These are phyloP conservation scores for Scartelaos histophorus DNA, from an alignment of 2,113 vertebrate species.

Conservation along the genomic window DNA sequence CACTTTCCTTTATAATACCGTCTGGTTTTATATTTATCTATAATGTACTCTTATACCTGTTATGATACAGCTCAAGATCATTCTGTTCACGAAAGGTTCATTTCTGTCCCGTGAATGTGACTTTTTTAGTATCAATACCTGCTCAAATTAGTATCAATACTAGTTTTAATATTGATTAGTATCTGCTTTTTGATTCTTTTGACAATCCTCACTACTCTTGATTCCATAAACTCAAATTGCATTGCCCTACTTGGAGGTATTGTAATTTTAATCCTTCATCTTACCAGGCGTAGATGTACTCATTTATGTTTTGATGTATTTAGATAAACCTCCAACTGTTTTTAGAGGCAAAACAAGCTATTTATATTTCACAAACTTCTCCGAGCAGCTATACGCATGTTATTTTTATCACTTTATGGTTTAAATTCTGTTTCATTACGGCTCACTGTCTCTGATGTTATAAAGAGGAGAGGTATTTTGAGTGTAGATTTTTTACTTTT, in stretches of 20 bases:
- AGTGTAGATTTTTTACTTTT: slow-evolving; percentile 10
- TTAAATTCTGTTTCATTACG: neutral
- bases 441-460: neutral
- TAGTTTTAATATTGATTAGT: too few relatives aligned
- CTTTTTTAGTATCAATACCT: too few relatives aligned
- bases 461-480: slow-evolving; percentile 16
- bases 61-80: too few relatives aligned
- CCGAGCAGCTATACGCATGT: neutral
- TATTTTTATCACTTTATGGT: neutral
- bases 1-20: too few relatives aligned
- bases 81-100: too few relatives aligned
- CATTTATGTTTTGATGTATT: neutral
- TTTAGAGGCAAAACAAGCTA: neutral
- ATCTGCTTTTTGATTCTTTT: too few relatives aligned
- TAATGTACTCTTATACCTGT: too few relatives aligned
- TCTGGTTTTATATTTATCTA: too few relatives aligned
- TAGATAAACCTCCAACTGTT: neutral
- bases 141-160: too few relatives aligned
- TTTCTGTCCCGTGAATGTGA: too few relatives aligned
- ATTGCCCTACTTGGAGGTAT: neutral
- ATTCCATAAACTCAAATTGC: too few relatives aligned
- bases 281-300: neutral
- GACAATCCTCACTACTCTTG: too few relatives aligned
- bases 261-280: neutral
- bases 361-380: neutral